Percentiles rank a stretch among this genome's conserved stretches.
Conservation (phyloP, 2,888 invertebrate species). For the Thecocarcelia acutangulata region DNA sequence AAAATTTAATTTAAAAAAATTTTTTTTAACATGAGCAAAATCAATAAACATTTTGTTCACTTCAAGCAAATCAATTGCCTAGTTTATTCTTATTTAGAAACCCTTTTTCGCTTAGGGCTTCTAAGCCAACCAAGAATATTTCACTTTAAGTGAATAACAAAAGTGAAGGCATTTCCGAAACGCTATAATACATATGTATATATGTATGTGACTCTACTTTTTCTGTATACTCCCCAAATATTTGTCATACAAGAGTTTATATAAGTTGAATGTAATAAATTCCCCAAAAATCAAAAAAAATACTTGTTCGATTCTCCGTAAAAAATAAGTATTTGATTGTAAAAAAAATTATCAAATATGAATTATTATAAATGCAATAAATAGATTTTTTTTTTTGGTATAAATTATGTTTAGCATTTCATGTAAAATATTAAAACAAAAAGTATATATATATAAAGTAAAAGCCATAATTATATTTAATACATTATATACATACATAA, state of each 20-base stretch:
- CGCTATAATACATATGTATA: too few relatives aligned
- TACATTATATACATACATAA: constrained; percentile 69
- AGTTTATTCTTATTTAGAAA: too few relatives aligned
- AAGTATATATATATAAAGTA: constrained; percentile 35
- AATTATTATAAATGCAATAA: constrained; percentile 33
- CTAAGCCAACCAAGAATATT: too few relatives aligned
- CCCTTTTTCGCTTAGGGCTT: too few relatives aligned
- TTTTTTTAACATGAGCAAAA: too few relatives aligned
- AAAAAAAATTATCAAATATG: constrained; percentile 34
- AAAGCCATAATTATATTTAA: constrained; percentile 64
- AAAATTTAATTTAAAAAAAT: too few relatives aligned
- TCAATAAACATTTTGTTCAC: too few relatives aligned
- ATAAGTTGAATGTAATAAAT: constrained; percentile 17
- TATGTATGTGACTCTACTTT: not conserved
- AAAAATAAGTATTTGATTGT: constrained; percentile 31
- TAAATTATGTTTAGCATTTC: constrained; percentile 70
- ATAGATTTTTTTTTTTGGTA: constrained; percentile 41
- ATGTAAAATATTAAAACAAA: constrained; percentile 69
- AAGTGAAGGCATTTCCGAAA: too few relatives aligned
- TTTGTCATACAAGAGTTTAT: not conserved
- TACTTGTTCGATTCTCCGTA: constrained; percentile 23
- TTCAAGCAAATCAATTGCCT: too few relatives aligned
- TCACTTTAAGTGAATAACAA: too few relatives aligned
- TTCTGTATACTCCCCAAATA: not conserved
- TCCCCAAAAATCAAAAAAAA: not conserved